phyloP scores from a whole-genome alignment of 1,140 invertebrate species.

The Pemphigus obesinymphae region DNA sequence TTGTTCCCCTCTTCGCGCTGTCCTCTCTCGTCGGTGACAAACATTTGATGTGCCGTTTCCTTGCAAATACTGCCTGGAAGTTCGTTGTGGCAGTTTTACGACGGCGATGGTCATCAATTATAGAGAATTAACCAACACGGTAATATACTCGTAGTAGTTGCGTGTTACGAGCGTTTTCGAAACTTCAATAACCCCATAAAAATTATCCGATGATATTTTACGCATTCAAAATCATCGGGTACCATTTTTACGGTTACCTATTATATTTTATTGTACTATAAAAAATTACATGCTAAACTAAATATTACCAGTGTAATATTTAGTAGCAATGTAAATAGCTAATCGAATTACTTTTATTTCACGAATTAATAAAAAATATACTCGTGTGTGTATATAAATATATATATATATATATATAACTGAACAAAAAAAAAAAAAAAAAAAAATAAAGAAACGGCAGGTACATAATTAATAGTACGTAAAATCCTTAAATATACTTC shows the following conservation, averaged over 20 bases:
- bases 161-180: background rate
- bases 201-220: background rate
- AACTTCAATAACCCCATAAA: background rate
- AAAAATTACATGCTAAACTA: too few relatives aligned
- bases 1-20: background rate
- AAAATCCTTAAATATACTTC: background rate
- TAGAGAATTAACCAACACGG: background rate
- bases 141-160: background rate
- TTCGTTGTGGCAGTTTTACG: background rate
- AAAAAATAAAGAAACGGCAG: too few relatives aligned
- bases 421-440: too few relatives aligned
- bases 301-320: too few relatives aligned
- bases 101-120: background rate
- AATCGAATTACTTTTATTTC: too few relatives aligned
- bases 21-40: background rate
- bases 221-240: background rate
- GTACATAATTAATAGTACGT: too few relatives aligned
- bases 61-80: background rate
- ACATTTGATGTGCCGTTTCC: conserved; percentile 1
- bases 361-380: too few relatives aligned
- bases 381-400: too few relatives aligned
- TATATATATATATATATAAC: too few relatives aligned
- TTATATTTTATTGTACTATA: too few relatives aligned
- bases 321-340: too few relatives aligned
- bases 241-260: background rate